A percentile compares a stretch with the other conserved stretches of the same genome.
phyloP scores from a whole-genome alignment of 2,113 vertebrate genomes.

The Herpetotheres cachinnans region DNA sequence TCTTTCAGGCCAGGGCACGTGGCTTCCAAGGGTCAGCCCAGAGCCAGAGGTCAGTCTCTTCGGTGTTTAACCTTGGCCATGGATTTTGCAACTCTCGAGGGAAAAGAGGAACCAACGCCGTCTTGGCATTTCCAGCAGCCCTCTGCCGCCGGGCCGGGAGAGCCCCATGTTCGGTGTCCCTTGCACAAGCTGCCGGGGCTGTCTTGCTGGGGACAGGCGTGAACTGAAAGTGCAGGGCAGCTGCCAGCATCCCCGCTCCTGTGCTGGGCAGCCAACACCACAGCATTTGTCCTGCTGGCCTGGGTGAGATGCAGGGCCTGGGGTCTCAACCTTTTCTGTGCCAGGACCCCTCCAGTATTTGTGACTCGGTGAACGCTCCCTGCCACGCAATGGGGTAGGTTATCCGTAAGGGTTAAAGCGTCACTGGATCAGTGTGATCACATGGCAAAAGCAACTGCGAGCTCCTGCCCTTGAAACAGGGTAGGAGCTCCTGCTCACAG shows the following conservation, averaged over 20 bases:
- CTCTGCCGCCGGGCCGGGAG: fast-evolving
- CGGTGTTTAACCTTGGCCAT: neutral
- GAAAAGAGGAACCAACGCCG: neutral
- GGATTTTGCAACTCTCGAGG: neutral
- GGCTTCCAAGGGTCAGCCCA: neutral
- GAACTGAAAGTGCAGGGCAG: neutral
- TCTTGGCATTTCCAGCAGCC: neutral
- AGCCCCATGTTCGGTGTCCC: fast-evolving
- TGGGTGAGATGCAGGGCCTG: fast-evolving
- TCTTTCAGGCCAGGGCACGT: fast-evolving
- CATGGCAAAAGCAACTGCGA: neutral
- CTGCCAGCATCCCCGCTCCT: neutral
- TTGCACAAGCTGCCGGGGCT: neutral
- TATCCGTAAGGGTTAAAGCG: fast-evolving
- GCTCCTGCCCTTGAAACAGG: slow-evolving; percentile 5
- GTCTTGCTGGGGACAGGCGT: neutral
- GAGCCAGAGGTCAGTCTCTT: neutral
- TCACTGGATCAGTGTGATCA: neutral
- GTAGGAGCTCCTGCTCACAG: neutral
- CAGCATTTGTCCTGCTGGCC: neutral
- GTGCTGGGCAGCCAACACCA: fast-evolving
- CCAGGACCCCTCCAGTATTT: neutral
- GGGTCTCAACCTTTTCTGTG: neutral
- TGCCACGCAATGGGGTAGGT: fast-evolving
- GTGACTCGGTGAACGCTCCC: fast-evolving